phyloP scores from a whole-genome alignment of 2,888 invertebrate species.

The Ophioninae sp. region DNA sequence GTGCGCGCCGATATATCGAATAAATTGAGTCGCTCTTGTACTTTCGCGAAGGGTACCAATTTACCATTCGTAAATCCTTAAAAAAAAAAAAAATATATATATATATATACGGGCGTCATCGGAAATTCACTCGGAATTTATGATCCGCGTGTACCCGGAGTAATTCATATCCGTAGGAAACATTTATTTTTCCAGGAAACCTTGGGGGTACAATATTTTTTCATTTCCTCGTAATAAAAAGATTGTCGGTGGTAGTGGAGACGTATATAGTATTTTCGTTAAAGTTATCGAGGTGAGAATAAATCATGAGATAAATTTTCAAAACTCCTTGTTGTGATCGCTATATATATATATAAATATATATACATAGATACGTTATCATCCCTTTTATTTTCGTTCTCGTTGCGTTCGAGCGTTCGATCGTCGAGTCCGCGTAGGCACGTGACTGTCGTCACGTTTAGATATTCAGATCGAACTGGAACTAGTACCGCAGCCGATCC shows the following conservation, averaged over 20 bases:
- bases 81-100: not conserved
- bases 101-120: not conserved
- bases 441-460: constrained; percentile 41
- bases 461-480: constrained; percentile 40
- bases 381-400: constrained; percentile 5
- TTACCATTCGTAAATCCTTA: not conserved
- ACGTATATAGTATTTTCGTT: not conserved
- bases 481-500: constrained; percentile 2
- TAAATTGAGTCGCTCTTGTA: not conserved
- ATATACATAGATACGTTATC: too few species aligned
- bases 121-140: not conserved
- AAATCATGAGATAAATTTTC: constrained; percentile 46
- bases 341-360: too few species aligned
- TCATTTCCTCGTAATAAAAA: constrained; percentile 10
- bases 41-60: not conserved
- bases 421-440: constrained; percentile 47
- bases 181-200: not conserved
- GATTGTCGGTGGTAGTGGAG: not conserved
- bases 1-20: not conserved
- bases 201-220: constrained; percentile 4
- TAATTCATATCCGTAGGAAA: not conserved
- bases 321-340: constrained; percentile 3
- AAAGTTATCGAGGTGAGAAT: constrained; percentile 34
- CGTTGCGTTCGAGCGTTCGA: constrained; percentile 18
- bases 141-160: not conserved